Evolutionary conservation across 2,888 invertebrate species (phyloP).

Genomic region (Meteorus cinctellus): DNA sequence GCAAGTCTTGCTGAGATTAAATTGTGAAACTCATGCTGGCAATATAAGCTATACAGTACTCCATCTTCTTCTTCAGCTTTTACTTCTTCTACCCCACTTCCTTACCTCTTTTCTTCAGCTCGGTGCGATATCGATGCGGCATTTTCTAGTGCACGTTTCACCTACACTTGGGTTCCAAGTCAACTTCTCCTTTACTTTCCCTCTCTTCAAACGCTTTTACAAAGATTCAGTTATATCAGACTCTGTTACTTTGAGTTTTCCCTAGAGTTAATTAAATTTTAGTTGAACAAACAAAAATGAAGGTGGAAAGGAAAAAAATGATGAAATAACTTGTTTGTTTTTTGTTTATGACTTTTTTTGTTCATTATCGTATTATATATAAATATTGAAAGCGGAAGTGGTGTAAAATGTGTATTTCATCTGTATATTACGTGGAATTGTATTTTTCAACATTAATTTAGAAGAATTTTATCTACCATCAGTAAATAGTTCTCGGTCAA

Average conservation of each 20-base stretch:
- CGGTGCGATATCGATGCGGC: constrained; percentile 24
- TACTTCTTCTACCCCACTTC: not conserved
- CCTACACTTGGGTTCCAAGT: not conserved
- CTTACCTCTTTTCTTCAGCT: constrained; percentile 1
- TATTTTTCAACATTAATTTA: not conserved
- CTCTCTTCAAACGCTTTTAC: not conserved
- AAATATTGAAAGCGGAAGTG: not conserved
- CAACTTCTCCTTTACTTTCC: not conserved
- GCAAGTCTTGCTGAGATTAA: constrained; percentile 39
- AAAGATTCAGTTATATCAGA: constrained; percentile 3
- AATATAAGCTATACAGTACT: not conserved
- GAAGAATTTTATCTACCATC: constrained; percentile 31
- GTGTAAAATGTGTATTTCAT: not conserved
- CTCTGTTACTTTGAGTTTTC: constrained; percentile 11
- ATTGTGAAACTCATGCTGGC: constrained; percentile 40
- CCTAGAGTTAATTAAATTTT: constrained; percentile 26
- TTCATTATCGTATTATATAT: not conserved
- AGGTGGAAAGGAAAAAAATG: not conserved
- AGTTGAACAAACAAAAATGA: not conserved
- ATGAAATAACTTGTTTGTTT: not conserved
- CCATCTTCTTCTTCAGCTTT: constrained; percentile 8
- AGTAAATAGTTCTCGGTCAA: constrained; percentile 32
- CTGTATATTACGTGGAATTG: not conserved
- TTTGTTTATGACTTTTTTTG: not conserved
- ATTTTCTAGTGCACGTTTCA: constrained; percentile 1